Evolutionary conservation across 2,797 vertebrate genomes (phyloP).

Genomic region (Telmatherina bonti): DNA sequence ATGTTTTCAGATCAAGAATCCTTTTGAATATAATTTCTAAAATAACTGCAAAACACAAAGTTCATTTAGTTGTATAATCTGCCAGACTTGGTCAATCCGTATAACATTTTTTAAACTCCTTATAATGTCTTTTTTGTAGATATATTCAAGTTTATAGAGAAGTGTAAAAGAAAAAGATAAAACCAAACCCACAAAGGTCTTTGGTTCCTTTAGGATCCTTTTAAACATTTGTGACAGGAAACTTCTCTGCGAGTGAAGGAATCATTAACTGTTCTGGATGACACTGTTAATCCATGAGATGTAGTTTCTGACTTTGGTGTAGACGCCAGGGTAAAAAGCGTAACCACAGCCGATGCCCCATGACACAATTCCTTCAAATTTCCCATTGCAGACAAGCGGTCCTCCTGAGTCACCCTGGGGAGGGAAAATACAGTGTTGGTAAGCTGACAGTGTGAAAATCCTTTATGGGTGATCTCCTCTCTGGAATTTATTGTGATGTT

Average conservation of each 20-base stretch:
- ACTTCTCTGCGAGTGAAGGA: not conserved
- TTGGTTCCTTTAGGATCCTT: constrained; percentile 14
- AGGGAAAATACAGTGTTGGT: not conserved
- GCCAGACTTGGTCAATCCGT: not conserved
- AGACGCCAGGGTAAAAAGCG: constrained; percentile 82
- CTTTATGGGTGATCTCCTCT: not conserved
- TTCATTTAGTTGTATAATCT: constrained; percentile 7
- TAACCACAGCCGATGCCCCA: constrained; percentile 85
- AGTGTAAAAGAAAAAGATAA: constrained; percentile 1
- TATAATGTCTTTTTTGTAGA: not conserved
- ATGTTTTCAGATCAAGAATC: constrained; percentile 18
- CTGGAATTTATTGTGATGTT: not conserved
- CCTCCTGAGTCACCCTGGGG: constrained; percentile 86
- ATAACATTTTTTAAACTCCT: not conserved
- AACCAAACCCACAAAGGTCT: not conserved
- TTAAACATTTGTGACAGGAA: constrained; percentile 10
- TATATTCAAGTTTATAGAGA: constrained; percentile 7
- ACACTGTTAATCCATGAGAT: constrained; percentile 77
- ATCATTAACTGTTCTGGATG: constrained; percentile 46
- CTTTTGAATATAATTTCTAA: no score
- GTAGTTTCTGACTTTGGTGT: constrained; percentile 84
- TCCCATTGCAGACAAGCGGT: constrained; percentile 80
- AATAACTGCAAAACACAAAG: constrained; percentile 16
- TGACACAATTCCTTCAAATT: constrained; percentile 84
- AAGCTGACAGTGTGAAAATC: not conserved